Percentiles rank a stretch among this genome's conserved stretches.
These are phyloP conservation scores for Phalacrocorax pelagicus DNA, from an alignment of 2,113 vertebrate species.

Conservation along the genomic window DNA sequence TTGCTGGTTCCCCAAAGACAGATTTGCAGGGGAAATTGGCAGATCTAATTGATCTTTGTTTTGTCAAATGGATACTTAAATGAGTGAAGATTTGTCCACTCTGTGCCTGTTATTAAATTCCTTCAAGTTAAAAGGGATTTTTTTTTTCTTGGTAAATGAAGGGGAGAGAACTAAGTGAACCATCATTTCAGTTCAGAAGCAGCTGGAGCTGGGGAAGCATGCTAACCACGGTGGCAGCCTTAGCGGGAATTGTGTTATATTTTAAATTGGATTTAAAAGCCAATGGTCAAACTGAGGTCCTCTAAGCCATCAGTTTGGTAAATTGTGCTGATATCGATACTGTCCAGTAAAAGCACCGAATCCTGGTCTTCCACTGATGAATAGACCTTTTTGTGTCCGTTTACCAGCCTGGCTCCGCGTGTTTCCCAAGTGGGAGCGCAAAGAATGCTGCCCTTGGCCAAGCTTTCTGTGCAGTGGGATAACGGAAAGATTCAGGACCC, in stretches of 20 bases:
- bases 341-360: neutral
- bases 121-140: conserved; percentile 1
- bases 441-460: neutral
- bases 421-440: neutral
- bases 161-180: conserved; percentile 2
- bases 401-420: neutral
- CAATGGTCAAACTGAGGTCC: neutral
- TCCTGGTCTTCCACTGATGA: neutral
- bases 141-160: neutral
- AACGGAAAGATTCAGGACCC: neutral
- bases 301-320: neutral
- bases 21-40: neutral
- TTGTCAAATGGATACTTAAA: neutral
- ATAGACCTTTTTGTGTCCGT: too few species aligned
- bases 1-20: neutral
- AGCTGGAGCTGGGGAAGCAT: conserved; percentile 6
- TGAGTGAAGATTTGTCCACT: neutral
- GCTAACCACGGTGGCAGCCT: neutral
- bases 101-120: neutral
- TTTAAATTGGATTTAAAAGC: neutral
- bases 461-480: neutral
- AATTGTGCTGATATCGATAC: neutral
- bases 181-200: neutral
- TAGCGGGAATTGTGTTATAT: neutral
- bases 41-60: neutral